These are phyloP conservation scores for Sebastolobus altivelis DNA, from an alignment of 2,797 vertebrate species.

Conservation along the genomic window DNA sequence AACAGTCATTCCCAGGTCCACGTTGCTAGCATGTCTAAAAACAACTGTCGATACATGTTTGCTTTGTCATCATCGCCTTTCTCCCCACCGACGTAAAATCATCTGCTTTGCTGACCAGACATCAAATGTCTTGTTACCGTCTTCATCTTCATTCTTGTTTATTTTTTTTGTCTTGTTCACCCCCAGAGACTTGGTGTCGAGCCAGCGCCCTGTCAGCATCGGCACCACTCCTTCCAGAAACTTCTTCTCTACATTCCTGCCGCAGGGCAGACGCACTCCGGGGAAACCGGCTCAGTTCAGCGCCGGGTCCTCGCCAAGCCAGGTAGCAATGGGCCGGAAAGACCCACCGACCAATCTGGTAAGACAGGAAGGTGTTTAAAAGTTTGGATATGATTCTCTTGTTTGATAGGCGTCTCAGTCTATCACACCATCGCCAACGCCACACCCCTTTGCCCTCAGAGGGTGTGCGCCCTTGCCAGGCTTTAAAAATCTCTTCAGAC, in stretches of 20 bases:
- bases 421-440: background rate
- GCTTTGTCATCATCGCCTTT: background rate
- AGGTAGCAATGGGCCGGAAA: slow-evolving; percentile 85
- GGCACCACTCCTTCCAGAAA: slow-evolving; percentile 89
- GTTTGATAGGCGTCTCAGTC: background rate
- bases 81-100: background rate
- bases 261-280: slow-evolving; percentile 89
- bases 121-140: background rate
- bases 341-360: slow-evolving; percentile 88
- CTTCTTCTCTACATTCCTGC: slow-evolving; percentile 94
- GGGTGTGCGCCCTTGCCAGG: too few species aligned
- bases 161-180: background rate
- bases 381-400: background rate
- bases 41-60: background rate
- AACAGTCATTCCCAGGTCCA: background rate
- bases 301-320: slow-evolving; percentile 84
- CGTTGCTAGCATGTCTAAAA: background rate
- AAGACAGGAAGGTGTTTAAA: slow-evolving; percentile 32
- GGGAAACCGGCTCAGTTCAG: slow-evolving; percentile 76
- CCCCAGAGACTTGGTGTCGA: slow-evolving; percentile 91
- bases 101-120: background rate
- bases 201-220: slow-evolving; percentile 85
- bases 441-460: background rate
- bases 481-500: too few species aligned
- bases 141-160: background rate